Evolutionary conservation across 1,140 invertebrate species (phyloP), one percentile per base, ranked within the genome.

Genomic region (Chironomus tepperi): DNA sequence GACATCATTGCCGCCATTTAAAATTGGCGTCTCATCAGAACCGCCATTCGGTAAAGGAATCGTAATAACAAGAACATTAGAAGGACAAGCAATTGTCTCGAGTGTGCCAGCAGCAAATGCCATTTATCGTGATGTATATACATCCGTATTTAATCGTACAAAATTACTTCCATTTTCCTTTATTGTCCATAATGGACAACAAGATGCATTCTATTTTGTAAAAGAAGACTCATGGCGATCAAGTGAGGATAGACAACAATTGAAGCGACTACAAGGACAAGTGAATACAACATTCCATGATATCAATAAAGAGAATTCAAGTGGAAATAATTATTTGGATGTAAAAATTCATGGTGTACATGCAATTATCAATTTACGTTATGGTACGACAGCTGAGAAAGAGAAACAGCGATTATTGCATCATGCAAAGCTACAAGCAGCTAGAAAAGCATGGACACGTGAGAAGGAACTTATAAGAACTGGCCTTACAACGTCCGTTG

Each of bases 141-240:
- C 93, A 0, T 94, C 94, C 1, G 93, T 98, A 0, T 94, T 98
- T 79, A 98, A 98, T 81, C 88, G 92, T 75, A 96, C 95, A 0
- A 90, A 91, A 79, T 87, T 97, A 76, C 84, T 98, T 65, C 92
- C 93, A 65, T 92, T 97, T 78, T 93, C 92, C 2, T 94, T 96
- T 78, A 90, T 95, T 1, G 90, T 95, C 10, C 94, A 96, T 82
- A 94, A 91, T 72, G 90, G 90, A 1, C 89, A 93, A 77, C 94
- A 96, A 80, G 95, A 97, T 79, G 91, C 94, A 10, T 97, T 98
- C 83, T 97, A 96, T 83, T 98, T 98, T 81, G 93, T 97, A 0
- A 98, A 98, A 81, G 91, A 94, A 78, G 91, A 96, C 75, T 89
- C 90, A 0, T 93, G 93, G 89, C 89, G 93, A 43, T 93, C 93